These are phyloP conservation scores for Acromyrmex charruanus DNA, from an alignment of 1,140 invertebrate genomes.

Conservation along the genomic window DNA sequence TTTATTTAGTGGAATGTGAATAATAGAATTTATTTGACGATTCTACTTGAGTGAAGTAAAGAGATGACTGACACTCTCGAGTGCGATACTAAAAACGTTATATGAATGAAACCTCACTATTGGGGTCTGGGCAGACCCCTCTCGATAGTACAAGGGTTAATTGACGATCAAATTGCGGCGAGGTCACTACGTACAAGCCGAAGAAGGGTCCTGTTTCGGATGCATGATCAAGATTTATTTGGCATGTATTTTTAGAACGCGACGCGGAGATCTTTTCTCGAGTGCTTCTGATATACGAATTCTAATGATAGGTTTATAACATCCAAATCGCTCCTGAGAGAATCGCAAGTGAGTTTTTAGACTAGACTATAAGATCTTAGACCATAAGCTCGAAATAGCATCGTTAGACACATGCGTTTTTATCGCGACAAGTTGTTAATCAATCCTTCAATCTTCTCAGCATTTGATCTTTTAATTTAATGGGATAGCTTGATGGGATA, in stretches of 20 bases:
- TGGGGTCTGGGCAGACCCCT: constrained; percentile 48
- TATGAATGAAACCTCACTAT: constrained; percentile 49
- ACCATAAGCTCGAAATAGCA: neutral
- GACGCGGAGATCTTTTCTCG: constrained; percentile 24
- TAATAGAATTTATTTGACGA: constrained; percentile 17
- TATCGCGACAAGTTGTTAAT: neutral
- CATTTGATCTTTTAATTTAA: neutral
- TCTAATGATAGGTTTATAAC: constrained; percentile 50
- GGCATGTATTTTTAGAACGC: constrained; percentile 50
- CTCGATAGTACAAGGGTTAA: constrained; percentile 57
- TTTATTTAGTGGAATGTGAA: neutral
- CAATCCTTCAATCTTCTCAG: neutral
- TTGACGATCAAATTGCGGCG: constrained; percentile 63
- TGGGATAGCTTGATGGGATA: neutral
- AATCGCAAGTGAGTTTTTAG: constrained; percentile 11
- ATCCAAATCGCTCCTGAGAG: neutral
- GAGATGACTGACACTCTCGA: constrained; percentile 36
- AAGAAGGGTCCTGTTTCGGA: constrained; percentile 41
- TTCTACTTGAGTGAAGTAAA: constrained; percentile 35
- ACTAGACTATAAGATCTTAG: too few species aligned
- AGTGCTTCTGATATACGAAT: constrained; percentile 27
- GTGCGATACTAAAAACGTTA: constrained; percentile 31
- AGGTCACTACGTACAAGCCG: constrained; percentile 32
- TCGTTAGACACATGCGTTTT: neutral
- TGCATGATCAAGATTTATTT: constrained; percentile 50